Evolutionary conservation across 1,140 invertebrate species (phyloP), one percentile per base, ranked within the genome.

Genomic region (Drosophila yakuba): DNA sequence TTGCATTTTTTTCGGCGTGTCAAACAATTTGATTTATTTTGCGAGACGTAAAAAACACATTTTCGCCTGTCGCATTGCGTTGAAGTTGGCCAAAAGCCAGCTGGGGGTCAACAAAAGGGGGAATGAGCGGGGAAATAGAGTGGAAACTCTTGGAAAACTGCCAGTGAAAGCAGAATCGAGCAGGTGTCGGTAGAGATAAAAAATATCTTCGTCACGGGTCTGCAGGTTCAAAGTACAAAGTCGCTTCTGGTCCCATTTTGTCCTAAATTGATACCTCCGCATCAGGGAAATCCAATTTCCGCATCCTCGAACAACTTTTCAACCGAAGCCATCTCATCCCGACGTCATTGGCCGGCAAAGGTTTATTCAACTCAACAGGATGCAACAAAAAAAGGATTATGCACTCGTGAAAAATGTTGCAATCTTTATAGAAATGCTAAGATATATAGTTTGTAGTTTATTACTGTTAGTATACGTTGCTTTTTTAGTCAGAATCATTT

Each of bases 201-300:
- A 68, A 68, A 68, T 68, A 68, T 64, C 32, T 32, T 12, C 38
- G 35, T 68, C 47, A 66, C 43, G 61, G 51, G 57, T 20, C 15
- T 36, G 52, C 74, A 71, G 64, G 75, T 75, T 74, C 69, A 69
- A 58, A 68, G 63, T 39, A 54, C 73, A 80, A 78, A 77, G 77
- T 81, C 60, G 63, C 50, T 60, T 62, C 39, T 62, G 57, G 32
- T 67, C 10, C 41, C 60, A 55, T 57, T 56, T 62, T 57, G 44
- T 35, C 35, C 59, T 45, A 59, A 63, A 69, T 74, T 64, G 64
- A 57, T 79, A 69, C 20, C 39, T 25, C 55, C 57, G 61, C 59
- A 62, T 67, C 39, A 35, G 63, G 72, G n/a, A 54, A 74, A 89
- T 84, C 61, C 77, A 89, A 89, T 89, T 89, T 89, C 84, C 83